Percentiles rank a stretch among this genome's conserved stretches.
These are phyloP conservation scores for Sus scrofa DNA, from an alignment of 2,113 vertebrate genomes.

Conservation along the genomic window DNA sequence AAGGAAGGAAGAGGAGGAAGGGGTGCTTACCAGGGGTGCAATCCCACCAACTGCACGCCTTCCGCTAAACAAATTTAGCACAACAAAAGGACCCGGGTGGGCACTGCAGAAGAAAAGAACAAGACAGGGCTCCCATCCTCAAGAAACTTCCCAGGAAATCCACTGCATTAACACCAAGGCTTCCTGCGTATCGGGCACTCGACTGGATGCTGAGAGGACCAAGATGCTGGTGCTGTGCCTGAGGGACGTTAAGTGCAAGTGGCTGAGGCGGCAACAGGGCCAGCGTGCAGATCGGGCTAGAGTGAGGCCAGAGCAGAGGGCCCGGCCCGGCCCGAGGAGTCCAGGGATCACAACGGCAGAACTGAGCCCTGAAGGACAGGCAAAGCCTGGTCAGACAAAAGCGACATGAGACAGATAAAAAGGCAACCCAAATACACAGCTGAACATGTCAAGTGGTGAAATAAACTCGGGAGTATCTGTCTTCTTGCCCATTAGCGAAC, in stretches of 20 bases:
- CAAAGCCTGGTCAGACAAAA: not conserved
- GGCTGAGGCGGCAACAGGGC: not conserved
- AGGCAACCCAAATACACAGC: too few species aligned
- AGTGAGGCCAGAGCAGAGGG: not conserved
- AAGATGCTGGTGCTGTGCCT: not conserved
- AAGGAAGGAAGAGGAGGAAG: not conserved
- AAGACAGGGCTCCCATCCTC: not conserved
- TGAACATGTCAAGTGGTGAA: not conserved
- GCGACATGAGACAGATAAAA: not conserved
- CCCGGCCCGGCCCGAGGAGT: not conserved
- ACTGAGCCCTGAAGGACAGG: not conserved
- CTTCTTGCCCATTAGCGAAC: not conserved
- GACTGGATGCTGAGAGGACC: not conserved
- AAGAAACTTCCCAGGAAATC: not conserved
- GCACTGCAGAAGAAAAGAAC: not conserved
- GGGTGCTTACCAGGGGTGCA: not conserved
- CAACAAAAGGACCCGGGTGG: not conserved
- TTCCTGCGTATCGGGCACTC: not conserved
- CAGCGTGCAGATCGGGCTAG: not conserved
- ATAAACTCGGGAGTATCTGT: not conserved
- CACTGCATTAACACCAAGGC: not conserved
- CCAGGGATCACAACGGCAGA: not conserved
- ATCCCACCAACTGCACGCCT: not conserved
- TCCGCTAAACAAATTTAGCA: not conserved
- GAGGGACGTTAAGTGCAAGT: not conserved